phyloP scores from a whole-genome alignment of 2,888 invertebrate genomes.

The Aphidoletes aphidimyza region DNA sequence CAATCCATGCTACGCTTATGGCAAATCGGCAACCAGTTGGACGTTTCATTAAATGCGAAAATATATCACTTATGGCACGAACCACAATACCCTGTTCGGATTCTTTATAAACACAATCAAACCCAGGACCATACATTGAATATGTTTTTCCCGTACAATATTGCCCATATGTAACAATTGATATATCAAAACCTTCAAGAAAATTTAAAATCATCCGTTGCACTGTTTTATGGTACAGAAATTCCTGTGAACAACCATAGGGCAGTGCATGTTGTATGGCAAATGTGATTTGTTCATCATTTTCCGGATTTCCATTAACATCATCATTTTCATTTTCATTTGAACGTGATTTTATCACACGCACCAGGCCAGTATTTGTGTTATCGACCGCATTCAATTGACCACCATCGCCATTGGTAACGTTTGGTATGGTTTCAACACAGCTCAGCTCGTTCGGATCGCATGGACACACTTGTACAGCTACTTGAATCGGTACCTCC shows the following conservation, averaged over 20 bases:
- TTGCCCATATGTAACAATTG: conserved; percentile 77
- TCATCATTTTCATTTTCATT: background rate
- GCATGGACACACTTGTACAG: conserved; percentile 74
- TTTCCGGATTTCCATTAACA: background rate
- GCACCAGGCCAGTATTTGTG: background rate
- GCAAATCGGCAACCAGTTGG: conserved; percentile 74
- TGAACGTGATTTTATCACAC: background rate
- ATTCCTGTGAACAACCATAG: conserved; percentile 72
- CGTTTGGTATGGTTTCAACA: conserved; percentile 55
- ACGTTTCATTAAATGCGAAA: conserved; percentile 71
- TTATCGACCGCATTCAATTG: background rate
- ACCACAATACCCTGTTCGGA: conserved; percentile 76
- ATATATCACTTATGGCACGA: conserved; percentile 77
- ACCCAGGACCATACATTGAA: conserved; percentile 77
- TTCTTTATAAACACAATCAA: conserved; percentile 72
- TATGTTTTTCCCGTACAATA: conserved; percentile 77
- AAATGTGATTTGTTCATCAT: conserved; percentile 62
- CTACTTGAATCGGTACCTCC: no score
- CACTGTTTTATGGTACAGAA: conserved; percentile 74
- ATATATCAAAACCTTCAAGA: conserved; percentile 80
- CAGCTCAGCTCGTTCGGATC: conserved; percentile 68
- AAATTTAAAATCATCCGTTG: conserved; percentile 75
- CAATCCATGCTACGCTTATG: conserved; percentile 78
- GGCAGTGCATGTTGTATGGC: conserved; percentile 71
- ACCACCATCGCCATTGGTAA: background rate